phyloP scores from a whole-genome alignment of 2,888 invertebrate genomes.

The Acronicta aceris region DNA sequence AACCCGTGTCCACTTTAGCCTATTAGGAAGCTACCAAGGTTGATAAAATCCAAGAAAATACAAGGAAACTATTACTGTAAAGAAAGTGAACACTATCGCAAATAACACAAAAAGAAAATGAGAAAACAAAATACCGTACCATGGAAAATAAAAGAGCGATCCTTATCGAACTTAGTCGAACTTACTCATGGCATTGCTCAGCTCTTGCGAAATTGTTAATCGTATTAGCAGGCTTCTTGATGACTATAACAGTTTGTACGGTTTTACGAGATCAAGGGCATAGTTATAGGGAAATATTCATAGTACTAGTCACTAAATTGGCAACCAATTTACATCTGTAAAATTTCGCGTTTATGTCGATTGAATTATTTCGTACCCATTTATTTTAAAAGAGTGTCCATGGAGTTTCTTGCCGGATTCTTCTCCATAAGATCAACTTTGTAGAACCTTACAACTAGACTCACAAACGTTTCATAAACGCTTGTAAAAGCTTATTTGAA shows the following conservation, averaged over 20 bases:
- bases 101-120: slow-evolving; percentile 22
- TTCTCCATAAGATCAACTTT: too few species aligned
- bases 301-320: neutral
- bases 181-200: slow-evolving; percentile 60
- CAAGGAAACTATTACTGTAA: slow-evolving; percentile 3
- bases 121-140: slow-evolving; percentile 14
- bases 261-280: slow-evolving; percentile 32
- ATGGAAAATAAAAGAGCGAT: slow-evolving; percentile 38
- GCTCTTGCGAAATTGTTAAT: slow-evolving; percentile 72
- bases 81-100: slow-evolving; percentile 14
- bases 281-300: neutral
- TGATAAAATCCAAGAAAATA: neutral
- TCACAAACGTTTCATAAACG: too few species aligned
- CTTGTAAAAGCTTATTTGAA: too few species aligned
- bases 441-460: too few species aligned
- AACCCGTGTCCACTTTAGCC: too few species aligned
- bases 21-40: too few species aligned
- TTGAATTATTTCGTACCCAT: too few species aligned
- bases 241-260: slow-evolving; percentile 65
- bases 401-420: too few species aligned
- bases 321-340: too few species aligned
- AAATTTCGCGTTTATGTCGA: too few species aligned
- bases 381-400: too few species aligned
- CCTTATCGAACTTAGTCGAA: slow-evolving; percentile 48
- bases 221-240: slow-evolving; percentile 71